phyloP scores from a whole-genome alignment of 2,113 vertebrate species.

The Podarcis raffonei region DNA sequence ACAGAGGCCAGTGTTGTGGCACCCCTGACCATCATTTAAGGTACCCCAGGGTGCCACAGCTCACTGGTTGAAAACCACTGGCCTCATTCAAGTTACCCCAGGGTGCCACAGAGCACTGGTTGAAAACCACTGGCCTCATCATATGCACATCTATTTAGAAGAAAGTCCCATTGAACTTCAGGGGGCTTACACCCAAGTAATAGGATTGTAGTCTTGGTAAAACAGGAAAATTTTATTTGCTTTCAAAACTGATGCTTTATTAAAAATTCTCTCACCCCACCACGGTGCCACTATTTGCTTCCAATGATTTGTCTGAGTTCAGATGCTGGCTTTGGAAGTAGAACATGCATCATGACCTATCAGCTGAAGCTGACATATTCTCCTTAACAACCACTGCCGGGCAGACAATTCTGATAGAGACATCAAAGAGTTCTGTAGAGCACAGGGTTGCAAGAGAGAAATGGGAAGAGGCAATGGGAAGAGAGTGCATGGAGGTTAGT shows the following conservation, averaged over 20 bases:
- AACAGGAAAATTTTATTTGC: background rate
- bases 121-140: too few species aligned
- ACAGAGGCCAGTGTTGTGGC: too few species aligned
- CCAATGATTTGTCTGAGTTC: constrained; percentile 24
- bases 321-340: constrained; percentile 24
- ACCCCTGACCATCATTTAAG: too few species aligned
- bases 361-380: background rate
- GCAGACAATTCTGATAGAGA: background rate
- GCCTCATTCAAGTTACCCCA: too few species aligned
- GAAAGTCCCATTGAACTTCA: background rate
- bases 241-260: constrained; percentile 24
- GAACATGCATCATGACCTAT: constrained; percentile 24
- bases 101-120: too few species aligned
- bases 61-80: too few species aligned
- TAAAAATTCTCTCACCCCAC: background rate
- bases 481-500: background rate
- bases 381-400: background rate
- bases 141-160: too few species aligned
- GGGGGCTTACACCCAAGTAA: background rate
- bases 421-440: constrained; percentile 15
- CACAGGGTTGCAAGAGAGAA: rapidly evolving
- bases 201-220: background rate
- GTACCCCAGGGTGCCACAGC: too few species aligned
- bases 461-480: background rate
- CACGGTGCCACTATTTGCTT: background rate